Base-by-base conservation (phyloP, 2,888 invertebrate species). In the Drosophila stalkeri region DNA sequence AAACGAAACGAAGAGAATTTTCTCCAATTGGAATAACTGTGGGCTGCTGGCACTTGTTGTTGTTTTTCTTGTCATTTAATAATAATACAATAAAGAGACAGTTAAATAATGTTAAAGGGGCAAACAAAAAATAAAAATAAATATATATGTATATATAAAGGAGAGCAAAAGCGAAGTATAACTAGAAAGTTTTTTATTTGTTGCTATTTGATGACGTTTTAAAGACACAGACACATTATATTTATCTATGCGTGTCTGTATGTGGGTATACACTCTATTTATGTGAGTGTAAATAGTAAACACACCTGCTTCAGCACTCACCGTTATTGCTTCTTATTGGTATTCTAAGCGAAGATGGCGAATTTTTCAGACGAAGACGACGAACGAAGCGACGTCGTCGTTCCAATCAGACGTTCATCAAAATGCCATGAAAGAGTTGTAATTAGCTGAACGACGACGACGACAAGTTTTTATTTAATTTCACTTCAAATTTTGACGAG, bases 401-500 rank as follows among this genome's bases (percentile, higher is more conserved):
- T 66, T 77, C 70, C 47, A 70, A 70, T 70, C 54, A 75, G 69
- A 54, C 61, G 35, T 47, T 51, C 70, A 49, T 71, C 23, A 56
- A 69, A 80, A 61, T 46, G 61, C 75, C 77, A 77, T 80, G 54
- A 31, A 75, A 56, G 63, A 51, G 46, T 55, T 64, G 44, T 49
- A 12, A 35, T 27, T 54, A 56, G n/a, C 57, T 67, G 33, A 46
- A 62, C 46, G 35, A 72, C 54, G 60, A 60, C 47, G 44, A 47
- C 9, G 56, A n/a, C n/a, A 61, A 61, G 27, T 61, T 63, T 79
- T 56, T 71, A 37, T 55, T 64, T 54, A 79, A 74, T 77, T 69
- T 77, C 80, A 80, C 77, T 75, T 75, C 23, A 66, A 86, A 82
- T 77, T 82, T 83, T 59, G 71, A 80, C 63, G 68, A 86, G 62